Evolutionary conservation across 2,888 invertebrate species (phyloP), one percentile per base, ranked within the genome.

Genomic region (Yponomeuta malinellus): DNA sequence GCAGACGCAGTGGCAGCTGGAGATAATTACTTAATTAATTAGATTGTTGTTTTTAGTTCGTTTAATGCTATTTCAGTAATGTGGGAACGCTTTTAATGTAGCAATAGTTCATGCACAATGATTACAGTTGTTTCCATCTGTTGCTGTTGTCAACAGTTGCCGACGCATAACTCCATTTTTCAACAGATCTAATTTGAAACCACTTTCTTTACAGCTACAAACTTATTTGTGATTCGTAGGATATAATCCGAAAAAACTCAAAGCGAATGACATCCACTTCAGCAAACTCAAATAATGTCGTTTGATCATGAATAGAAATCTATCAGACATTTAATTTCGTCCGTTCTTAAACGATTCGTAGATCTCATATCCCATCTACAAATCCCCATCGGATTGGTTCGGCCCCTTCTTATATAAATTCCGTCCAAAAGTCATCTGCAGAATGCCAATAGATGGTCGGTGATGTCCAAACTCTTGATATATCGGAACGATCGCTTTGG

Each of bases 381-480:
- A 83, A 83, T 82, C 79, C 80, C 74, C 76, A 75, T 73, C 79
- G 81, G 83, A 83, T 83, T 82, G 80, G 80, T 80, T 78, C 79
- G 76, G 78, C 75, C 76, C 78, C 74, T 77, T 78, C 78, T 80
- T 81, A 80, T 83, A 87, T 85, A 86, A 86, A 87, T 86, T 86
- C 78, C 81, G 78, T 81, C 81, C 80, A 82, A 84, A 86, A 81
- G 84, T 85, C 85, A 86, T 86, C 84, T 82, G 84, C 84, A 86
- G 86, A 85, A 88, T 87, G 86, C 85, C 85, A 90, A 89, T 88
- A 86, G 82, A 78, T 78, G 81, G 82, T 83, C 84, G 84, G 82
- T 85, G 84, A 85, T 86, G 89, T 89, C 89, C 86, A 84, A 85
- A 88, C 83, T 81, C 78, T 81, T 90, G 90, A 91, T 90, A 89